Evolutionary conservation across 2,113 vertebrate genomes (phyloP).

Genomic region (Acrocephalus arundinaceus): DNA sequence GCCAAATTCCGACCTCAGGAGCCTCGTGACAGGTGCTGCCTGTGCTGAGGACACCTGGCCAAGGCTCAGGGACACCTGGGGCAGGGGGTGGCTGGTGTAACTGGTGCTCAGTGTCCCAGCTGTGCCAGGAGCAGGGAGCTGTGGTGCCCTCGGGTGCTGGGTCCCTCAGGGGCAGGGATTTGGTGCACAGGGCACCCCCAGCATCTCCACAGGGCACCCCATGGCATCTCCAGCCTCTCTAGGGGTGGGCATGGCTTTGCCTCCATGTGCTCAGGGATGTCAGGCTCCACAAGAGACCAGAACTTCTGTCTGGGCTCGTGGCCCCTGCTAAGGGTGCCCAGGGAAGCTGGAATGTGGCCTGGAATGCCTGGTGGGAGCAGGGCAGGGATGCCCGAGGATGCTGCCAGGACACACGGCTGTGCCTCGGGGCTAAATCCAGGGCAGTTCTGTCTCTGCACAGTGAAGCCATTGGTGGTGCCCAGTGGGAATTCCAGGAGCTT

Average conservation of each 20-base stretch:
- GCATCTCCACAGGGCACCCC: not conserved
- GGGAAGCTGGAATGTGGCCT: not conserved
- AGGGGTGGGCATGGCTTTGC: not conserved
- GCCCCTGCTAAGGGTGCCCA: not conserved
- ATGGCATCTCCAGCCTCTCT: not conserved
- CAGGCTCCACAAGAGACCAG: not conserved
- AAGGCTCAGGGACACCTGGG: not conserved
- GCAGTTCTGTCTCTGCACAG: not conserved
- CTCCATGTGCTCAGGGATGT: accelerated
- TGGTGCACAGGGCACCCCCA: not conserved
- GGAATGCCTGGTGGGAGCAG: not conserved
- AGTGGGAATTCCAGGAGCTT: not conserved
- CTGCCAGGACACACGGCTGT: not conserved
- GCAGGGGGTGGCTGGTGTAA: not conserved
- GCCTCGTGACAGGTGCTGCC: not conserved
- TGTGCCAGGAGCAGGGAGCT: not conserved
- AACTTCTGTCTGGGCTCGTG: not conserved
- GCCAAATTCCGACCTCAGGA: not conserved
- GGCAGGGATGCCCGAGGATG: not conserved
- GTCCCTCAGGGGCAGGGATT: not conserved
- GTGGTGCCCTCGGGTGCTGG: not conserved
- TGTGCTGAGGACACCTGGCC: not conserved
- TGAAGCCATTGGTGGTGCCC: not conserved
- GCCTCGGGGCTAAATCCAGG: not conserved
- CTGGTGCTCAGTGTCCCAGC: not conserved